These are phyloP conservation scores for Rhagium mordax DNA, from an alignment of 2,888 invertebrate genomes.

Conservation along the genomic window DNA sequence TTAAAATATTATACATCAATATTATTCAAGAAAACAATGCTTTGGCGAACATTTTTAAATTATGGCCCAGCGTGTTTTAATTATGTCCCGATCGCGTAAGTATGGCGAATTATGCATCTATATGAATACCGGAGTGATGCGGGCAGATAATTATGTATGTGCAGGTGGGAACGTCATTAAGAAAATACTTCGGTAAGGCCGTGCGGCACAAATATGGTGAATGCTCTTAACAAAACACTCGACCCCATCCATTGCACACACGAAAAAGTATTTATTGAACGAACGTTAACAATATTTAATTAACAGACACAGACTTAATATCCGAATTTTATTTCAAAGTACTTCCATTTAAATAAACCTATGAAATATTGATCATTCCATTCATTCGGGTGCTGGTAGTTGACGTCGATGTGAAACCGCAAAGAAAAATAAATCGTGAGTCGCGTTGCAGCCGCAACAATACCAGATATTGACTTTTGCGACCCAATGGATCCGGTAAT, in stretches of 20 bases:
- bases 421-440: too few relatives aligned
- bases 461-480: slow-evolving; percentile 4
- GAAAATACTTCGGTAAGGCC: neutral
- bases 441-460: neutral
- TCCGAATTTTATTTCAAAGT: too few relatives aligned
- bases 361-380: too few relatives aligned
- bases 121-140: neutral
- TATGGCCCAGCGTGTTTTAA: too few relatives aligned
- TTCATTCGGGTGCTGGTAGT: too few relatives aligned
- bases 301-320: too few relatives aligned
- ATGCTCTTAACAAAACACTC: neutral
- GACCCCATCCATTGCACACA: too few relatives aligned
- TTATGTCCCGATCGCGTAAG: neutral
- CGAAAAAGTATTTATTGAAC: too few relatives aligned
- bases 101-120: neutral
- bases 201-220: neutral
- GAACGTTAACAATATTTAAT: too few relatives aligned
- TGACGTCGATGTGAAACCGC: too few relatives aligned
- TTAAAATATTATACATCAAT: slow-evolving; percentile 11
- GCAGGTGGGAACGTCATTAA: neutral
- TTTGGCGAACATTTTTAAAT: neutral
- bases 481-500: slow-evolving; percentile 5
- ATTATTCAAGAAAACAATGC: slow-evolving; percentile 17
- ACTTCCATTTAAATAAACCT: too few relatives aligned
- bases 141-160: neutral